Percentiles rank a stretch among this genome's conserved stretches.
Conservation (phyloP, 2,113 vertebrate species). For the Sylvietta virens region DNA sequence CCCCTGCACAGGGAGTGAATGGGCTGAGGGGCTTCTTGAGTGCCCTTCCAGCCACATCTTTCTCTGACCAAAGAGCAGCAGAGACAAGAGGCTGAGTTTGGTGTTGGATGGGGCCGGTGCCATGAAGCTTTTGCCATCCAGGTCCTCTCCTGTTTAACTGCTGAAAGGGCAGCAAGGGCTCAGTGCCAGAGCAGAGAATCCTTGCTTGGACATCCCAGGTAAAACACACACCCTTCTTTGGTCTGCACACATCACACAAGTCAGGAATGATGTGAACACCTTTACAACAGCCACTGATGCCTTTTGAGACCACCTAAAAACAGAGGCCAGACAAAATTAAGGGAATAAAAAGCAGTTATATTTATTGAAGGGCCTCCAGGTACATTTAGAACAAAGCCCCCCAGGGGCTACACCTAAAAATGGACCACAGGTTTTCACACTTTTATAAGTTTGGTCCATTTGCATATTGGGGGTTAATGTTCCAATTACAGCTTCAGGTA, state of each 20-base stretch:
- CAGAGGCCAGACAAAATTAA: no score
- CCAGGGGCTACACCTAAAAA: not conserved
- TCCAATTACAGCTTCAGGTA: not conserved
- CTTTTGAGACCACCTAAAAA: not conserved
- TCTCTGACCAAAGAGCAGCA: not conserved
- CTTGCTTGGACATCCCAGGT: not conserved
- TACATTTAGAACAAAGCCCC: not conserved
- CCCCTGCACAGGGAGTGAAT: not conserved
- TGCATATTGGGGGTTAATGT: not conserved
- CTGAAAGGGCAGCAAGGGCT: not conserved
- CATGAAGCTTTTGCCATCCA: not conserved
- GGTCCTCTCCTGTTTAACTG: not conserved
- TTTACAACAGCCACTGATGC: not conserved
- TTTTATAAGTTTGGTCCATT: no score
- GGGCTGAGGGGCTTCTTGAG: not conserved
- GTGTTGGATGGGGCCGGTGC: not conserved
- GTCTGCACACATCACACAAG: not conserved
- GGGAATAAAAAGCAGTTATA: accelerated
- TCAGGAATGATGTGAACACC: accelerated
- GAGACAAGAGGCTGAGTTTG: not conserved
- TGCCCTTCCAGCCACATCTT: not conserved
- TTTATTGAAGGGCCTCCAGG: not conserved
- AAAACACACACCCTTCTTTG: not conserved
- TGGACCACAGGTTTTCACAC: accelerated
- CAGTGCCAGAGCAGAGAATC: not conserved